phyloP scores from a whole-genome alignment of 1,140 invertebrate genomes.

The Hirudo medicinalis region DNA sequence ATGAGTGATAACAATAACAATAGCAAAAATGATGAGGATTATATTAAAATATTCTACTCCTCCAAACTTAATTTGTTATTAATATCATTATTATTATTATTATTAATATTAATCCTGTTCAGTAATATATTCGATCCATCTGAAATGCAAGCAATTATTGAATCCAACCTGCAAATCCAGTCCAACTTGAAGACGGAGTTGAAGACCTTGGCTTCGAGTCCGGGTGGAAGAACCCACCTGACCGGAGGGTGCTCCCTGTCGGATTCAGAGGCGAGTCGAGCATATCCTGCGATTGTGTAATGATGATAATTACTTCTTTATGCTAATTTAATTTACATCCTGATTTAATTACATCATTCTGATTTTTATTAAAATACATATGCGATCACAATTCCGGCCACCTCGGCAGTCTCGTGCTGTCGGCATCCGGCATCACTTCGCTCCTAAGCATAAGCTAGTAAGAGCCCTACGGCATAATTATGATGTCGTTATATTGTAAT shows the following conservation, averaged over 20 bases:
- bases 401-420: too few species aligned
- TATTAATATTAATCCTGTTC: background rate
- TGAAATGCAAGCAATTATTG: too few species aligned
- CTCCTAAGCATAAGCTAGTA: too few species aligned
- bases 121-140: background rate
- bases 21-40: background rate
- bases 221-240: conserved; percentile 88
- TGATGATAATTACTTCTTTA: too few species aligned
- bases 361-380: too few species aligned
- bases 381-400: too few species aligned
- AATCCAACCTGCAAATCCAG: conserved; percentile 80
- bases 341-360: too few species aligned
- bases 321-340: too few species aligned
- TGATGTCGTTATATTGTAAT: too few species aligned
- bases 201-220: conserved; percentile 74
- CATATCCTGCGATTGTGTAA: conserved; percentile 56
- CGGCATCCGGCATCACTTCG: too few species aligned
- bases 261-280: conserved; percentile 70
- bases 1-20: conserved; percentile 16
- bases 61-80: too few species aligned
- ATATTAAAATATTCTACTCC: background rate
- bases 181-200: conserved; percentile 90
- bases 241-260: conserved; percentile 73
- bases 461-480: too few species aligned
- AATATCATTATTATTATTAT: background rate